A percentile compares a stretch with the other conserved stretches of the same genome.
Evolutionary conservation across 2,113 vertebrate genomes (phyloP).

Genomic region (Salminus brasiliensis): DNA sequence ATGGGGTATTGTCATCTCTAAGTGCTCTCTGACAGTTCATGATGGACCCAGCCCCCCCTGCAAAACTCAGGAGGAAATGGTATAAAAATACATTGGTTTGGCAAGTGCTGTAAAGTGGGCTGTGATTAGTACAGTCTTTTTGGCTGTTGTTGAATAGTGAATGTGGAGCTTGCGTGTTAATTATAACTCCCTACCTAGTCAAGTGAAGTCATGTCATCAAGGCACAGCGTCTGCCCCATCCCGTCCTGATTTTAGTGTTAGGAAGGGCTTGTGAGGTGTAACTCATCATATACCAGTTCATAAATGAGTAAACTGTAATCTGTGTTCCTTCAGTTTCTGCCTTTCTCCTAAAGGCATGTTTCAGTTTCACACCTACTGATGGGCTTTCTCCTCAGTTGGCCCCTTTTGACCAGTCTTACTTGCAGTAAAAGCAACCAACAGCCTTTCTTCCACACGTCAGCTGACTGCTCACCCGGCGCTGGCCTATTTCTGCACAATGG

Average conservation of each 20-base stretch:
- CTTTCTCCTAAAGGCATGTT: slow-evolving; percentile 37
- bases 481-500: not conserved
- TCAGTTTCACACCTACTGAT: not conserved
- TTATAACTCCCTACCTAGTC: slow-evolving; percentile 7
- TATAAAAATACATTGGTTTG: too few species aligned
- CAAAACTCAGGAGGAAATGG: too few species aligned
- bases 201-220: slow-evolving; percentile 3
- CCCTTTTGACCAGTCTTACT: not conserved
- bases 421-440: not conserved
- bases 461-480: not conserved
- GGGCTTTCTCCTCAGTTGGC: slow-evolving; percentile 5
- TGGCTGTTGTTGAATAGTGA: too few species aligned
- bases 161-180: too few species aligned
- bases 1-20: too few species aligned
- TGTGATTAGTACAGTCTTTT: too few species aligned
- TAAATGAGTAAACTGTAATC: not conserved
- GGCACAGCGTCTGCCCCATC: not conserved
- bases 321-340: not conserved
- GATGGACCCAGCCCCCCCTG: too few species aligned
- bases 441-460: not conserved
- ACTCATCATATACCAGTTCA: too few species aligned
- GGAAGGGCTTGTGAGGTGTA: too few species aligned
- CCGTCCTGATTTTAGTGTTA: too few species aligned
- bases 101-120: too few species aligned
- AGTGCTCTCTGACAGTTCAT: too few species aligned